Evolutionary conservation across 2,797 vertebrate species (phyloP), one percentile per base, ranked within the genome.

Genomic region (Babyrousa celebensis): DNA sequence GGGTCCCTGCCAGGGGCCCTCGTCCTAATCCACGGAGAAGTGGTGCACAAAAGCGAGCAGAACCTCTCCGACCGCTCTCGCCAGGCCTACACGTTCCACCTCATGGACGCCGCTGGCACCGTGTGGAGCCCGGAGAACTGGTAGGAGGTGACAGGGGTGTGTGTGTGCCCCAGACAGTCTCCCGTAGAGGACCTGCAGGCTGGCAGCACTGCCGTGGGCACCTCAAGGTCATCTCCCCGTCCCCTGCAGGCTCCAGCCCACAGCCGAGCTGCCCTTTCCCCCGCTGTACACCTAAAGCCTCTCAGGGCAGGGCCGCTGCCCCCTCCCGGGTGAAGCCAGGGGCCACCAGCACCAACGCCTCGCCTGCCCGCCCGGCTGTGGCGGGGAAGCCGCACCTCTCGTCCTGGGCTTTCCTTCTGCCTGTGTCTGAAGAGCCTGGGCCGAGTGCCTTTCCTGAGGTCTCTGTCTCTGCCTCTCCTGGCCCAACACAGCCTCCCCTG

Each of bases 71-170:
- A 98, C 2, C 89, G 62, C 12, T 99, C 99, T 0, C 99, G 99
- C 32, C 99, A 99, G 0, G 99, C 95, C 5, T 99, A 99, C 96
- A 98, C 99, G 20, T 99, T 99, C 98, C 99, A 99, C 3, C 88
- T 99, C 89, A 99, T 99, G 99, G 99, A 99, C 71, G 98, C 99
- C 1, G 96, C 99, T 78, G 98, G 98, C 96, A 99, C 99, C 0
- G 68, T 52, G 85, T 99, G 99, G 99, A 99, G 99, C 98, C 98
- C 99, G 0, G 99, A 99, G 62, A 99, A 99, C 98, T 99, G 99
- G 99, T 99, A 98, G 98, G 98, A 98, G 98, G 98, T 88, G 83
- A 48, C 48, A 23, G 63, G 58, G 77, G 21, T 3, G 60, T 16
- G 48, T 18, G 29, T 21, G 15, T 5, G 40, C 20, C 36, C 27